Evolutionary conservation across 2,888 invertebrate species (phyloP).

Genomic region (Ormyrus nitidulus): DNA sequence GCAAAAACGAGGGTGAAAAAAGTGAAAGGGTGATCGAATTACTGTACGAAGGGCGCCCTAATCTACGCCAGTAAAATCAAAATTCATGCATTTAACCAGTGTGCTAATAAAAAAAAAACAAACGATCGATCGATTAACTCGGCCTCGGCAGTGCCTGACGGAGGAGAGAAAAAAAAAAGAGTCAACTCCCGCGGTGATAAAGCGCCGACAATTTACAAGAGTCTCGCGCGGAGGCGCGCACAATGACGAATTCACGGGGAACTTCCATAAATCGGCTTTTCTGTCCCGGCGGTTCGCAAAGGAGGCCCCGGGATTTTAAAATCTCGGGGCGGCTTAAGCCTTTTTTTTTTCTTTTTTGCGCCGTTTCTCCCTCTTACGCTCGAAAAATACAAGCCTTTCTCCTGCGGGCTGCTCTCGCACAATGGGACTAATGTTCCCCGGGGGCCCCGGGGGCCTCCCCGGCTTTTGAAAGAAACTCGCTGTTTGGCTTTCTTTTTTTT

Average conservation of each 20-base stretch:
- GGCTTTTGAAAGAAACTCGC: slow-evolving; percentile 29
- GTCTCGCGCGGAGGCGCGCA: slow-evolving; percentile 11
- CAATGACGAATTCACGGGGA: slow-evolving; percentile 47
- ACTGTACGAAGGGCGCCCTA: not conserved
- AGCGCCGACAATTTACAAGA: slow-evolving; percentile 26
- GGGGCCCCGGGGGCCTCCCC: not conserved
- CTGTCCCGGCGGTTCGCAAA: slow-evolving; percentile 47
- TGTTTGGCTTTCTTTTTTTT: slow-evolving; percentile 30
- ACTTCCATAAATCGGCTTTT: slow-evolving; percentile 55
- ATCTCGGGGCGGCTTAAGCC: slow-evolving; percentile 4
- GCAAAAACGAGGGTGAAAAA: not conserved
- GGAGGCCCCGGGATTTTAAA: slow-evolving; percentile 30
- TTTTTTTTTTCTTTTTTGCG: slow-evolving; percentile 55
- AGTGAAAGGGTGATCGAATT: slow-evolving; percentile 1
- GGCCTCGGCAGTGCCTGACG: too few relatives aligned
- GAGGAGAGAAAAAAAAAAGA: not conserved
- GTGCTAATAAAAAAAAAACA: too few relatives aligned
- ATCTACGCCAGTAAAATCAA: too few relatives aligned
- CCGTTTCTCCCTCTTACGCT: slow-evolving; percentile 61
- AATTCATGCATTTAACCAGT: too few relatives aligned
- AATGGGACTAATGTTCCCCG: slow-evolving; percentile 46
- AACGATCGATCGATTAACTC: too few relatives aligned
- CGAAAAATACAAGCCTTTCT: slow-evolving; percentile 55
- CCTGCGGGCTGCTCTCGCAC: slow-evolving; percentile 41
- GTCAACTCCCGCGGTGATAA: slow-evolving; percentile 32